A percentile compares a stretch with the other conserved stretches of the same genome.
phyloP scores from a whole-genome alignment of 2,797 vertebrate genomes.

The Pangasius macronema region DNA sequence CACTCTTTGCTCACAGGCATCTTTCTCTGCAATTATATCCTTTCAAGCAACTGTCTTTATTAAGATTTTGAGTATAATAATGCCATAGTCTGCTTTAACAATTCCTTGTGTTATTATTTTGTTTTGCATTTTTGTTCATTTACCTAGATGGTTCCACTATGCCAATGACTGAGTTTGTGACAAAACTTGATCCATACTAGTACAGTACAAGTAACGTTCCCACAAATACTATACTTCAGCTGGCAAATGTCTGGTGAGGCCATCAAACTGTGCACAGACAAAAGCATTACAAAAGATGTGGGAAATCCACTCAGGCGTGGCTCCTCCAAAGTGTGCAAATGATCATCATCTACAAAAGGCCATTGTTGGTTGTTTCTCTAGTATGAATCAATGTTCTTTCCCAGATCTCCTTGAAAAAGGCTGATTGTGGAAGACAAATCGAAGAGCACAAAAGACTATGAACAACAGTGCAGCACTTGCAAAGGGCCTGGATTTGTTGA shows the following conservation, averaged over 20 bases:
- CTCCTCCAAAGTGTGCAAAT: conserved; percentile 48
- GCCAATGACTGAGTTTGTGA: background rate
- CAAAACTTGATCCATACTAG: background rate
- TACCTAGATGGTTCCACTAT: background rate
- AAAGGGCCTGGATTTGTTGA: conserved; percentile 44
- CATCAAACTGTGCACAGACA: conserved; percentile 25
- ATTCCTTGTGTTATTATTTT: background rate
- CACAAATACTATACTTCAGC: background rate
- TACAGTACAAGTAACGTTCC: background rate
- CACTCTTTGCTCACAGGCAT: conserved; percentile 27
- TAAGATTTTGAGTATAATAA: conserved; percentile 35
- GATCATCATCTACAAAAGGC: conserved; percentile 50
- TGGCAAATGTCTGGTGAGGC: conserved; percentile 8
- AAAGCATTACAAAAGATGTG: conserved; percentile 31
- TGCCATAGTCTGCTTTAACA: background rate
- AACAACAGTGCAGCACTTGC: conserved; percentile 44
- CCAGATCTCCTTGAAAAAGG: conserved; percentile 47
- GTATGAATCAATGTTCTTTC: conserved; percentile 53
- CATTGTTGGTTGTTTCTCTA: conserved; percentile 49
- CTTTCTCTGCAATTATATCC: conserved; percentile 42
- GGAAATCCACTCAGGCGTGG: conserved; percentile 34
- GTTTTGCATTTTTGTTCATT: background rate
- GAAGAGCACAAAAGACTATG: conserved; percentile 51
- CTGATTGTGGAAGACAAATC: conserved; percentile 50
- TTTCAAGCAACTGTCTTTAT: conserved; percentile 44